phyloP scores from a whole-genome alignment of 2,113 vertebrate genomes.

The Psilopsiagon aurifrons region DNA sequence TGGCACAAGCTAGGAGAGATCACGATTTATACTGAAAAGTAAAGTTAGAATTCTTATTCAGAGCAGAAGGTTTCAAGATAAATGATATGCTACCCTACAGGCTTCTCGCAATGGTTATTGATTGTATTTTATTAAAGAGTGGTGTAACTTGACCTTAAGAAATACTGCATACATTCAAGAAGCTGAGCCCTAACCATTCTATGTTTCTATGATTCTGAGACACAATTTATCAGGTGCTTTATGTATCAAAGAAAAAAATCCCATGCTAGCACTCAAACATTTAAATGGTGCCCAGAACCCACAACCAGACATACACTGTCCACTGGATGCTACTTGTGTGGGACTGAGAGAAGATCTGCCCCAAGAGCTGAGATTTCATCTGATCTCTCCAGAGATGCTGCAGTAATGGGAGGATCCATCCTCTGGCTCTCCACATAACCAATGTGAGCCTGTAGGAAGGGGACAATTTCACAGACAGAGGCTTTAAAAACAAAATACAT shows the following conservation, averaged over 20 bases:
- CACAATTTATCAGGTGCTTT: slow-evolving; percentile 38
- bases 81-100: neutral
- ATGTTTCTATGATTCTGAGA: neutral
- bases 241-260: neutral
- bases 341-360: neutral
- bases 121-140: slow-evolving; percentile 42
- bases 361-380: neutral
- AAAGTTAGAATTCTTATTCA: slow-evolving; percentile 47
- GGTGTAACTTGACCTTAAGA: slow-evolving; percentile 49
- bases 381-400: neutral
- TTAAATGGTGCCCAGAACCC: neutral
- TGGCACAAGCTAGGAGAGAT: slow-evolving; percentile 50
- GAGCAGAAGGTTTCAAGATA: slow-evolving; percentile 36
- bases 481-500: slow-evolving; percentile 14
- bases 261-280: neutral
- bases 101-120: slow-evolving; percentile 19
- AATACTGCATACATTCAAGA: slow-evolving; percentile 18
- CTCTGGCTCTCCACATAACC: neutral
- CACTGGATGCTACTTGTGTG: neutral
- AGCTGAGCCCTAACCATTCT: neutral
- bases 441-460: neutral
- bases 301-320: neutral
- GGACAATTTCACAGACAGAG: neutral
- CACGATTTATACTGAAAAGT: slow-evolving; percentile 39
- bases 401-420: neutral